phyloP scores from a whole-genome alignment of 2,888 invertebrate genomes.

The Steinernema hermaphroditum region DNA sequence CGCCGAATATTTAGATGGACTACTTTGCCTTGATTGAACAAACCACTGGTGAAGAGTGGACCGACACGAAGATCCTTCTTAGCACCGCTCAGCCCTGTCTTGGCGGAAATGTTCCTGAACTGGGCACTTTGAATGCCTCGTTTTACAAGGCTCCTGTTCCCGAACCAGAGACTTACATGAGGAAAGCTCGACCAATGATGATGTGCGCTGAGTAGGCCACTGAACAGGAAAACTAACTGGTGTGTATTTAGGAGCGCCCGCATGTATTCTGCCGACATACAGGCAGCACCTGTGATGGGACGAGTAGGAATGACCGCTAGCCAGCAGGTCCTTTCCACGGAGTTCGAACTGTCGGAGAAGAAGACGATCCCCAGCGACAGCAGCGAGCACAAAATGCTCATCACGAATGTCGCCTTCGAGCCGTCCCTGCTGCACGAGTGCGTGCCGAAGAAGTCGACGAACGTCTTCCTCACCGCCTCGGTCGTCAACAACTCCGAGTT shows the following conservation, averaged over 20 bases:
- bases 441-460: constrained; percentile 43
- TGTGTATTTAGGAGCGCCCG: not conserved
- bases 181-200: not conserved
- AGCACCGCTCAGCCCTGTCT: constrained; percentile 58
- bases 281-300: not conserved
- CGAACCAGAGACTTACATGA: not conserved
- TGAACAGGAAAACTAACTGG: not conserved
- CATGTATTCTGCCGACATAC: not conserved
- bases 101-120: constrained; percentile 54
- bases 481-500: constrained; percentile 50
- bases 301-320: not conserved
- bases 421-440: constrained; percentile 28
- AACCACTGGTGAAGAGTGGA: constrained; percentile 68
- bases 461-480: constrained; percentile 55
- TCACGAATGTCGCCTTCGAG: constrained; percentile 27
- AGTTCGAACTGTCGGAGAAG: constrained; percentile 42
- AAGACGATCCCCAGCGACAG: constrained; percentile 67
- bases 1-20: constrained; percentile 49
- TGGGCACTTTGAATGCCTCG: constrained; percentile 58
- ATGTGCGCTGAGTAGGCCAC: not conserved
- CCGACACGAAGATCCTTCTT: constrained; percentile 45
- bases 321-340: constrained; percentile 52
- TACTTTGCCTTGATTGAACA: constrained; percentile 67
- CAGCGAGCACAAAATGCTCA: constrained; percentile 61
- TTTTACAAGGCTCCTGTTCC: constrained; percentile 47